These are phyloP conservation scores for Triops cancriformis DNA, from an alignment of 1,140 invertebrate genomes.

Conservation along the genomic window DNA sequence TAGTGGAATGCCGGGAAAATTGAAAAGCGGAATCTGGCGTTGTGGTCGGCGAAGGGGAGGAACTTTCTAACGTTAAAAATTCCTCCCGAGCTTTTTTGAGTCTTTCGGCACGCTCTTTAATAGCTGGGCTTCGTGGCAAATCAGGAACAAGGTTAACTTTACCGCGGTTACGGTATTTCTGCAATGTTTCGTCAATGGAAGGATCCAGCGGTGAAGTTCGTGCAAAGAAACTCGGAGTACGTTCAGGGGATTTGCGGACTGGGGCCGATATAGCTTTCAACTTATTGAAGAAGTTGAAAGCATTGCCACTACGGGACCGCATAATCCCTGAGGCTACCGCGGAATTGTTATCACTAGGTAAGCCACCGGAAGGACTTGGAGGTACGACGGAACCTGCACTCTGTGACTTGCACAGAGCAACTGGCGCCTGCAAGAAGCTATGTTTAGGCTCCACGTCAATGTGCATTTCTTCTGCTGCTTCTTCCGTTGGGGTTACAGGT, in stretches of 20 bases:
- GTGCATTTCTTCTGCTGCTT: not conserved
- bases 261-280: slow-evolving; percentile 23
- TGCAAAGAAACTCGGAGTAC: slow-evolving; percentile 23
- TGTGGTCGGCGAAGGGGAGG: slow-evolving; percentile 18
- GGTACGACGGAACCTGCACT: slow-evolving; percentile 38
- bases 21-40: not conserved
- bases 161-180: slow-evolving; percentile 25
- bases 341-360: slow-evolving; percentile 1
- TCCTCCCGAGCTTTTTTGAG: slow-evolving; percentile 54
- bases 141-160: slow-evolving; percentile 18
- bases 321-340: slow-evolving; percentile 29
- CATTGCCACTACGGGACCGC: slow-evolving; percentile 29
- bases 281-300: slow-evolving; percentile 30
- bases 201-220: slow-evolving; percentile 28
- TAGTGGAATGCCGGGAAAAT: not conserved
- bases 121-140: slow-evolving; percentile 24
- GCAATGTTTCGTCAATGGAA: slow-evolving; percentile 29
- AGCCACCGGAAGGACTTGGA: slow-evolving; percentile 34
- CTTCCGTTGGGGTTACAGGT: slow-evolving; percentile 45
- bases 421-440: not conserved
- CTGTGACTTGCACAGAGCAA: slow-evolving; percentile 34
- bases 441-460: slow-evolving; percentile 29
- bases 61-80: slow-evolving; percentile 42
- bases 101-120: slow-evolving; percentile 42
- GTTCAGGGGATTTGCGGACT: slow-evolving; percentile 26